Evolutionary conservation across 2,888 invertebrate genomes (phyloP).

Genomic region (Callyntrura sp.): DNA sequence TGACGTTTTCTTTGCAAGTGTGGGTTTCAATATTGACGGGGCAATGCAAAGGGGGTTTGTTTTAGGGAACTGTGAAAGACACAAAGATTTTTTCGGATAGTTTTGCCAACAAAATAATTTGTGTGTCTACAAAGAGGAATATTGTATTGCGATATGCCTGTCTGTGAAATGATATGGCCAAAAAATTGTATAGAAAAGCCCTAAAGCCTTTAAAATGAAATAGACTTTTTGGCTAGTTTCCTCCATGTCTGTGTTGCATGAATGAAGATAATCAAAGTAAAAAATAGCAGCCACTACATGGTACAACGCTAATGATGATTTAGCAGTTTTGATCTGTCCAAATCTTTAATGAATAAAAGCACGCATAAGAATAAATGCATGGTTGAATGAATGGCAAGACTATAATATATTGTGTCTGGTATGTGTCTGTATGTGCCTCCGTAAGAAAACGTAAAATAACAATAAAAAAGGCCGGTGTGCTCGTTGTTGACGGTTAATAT

Average conservation of each 20-base stretch:
- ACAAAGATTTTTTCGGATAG: too few relatives aligned
- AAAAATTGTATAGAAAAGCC: conserved; percentile 31
- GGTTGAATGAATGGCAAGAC: conserved; percentile 14
- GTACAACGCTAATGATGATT: conserved; percentile 67
- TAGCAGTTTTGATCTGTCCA: conserved; percentile 67
- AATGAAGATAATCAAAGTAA: conserved; percentile 31
- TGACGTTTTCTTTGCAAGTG: conserved; percentile 17
- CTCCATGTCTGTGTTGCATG: conserved; percentile 37
- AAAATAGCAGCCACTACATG: conserved; percentile 16
- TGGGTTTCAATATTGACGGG: too few relatives aligned
- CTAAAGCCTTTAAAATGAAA: conserved; percentile 42
- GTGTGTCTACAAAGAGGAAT: too few relatives aligned
- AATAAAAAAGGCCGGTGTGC: conserved; percentile 25
- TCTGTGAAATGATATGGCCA: too few relatives aligned
- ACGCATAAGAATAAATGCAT: conserved; percentile 40
- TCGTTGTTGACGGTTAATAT: conserved; percentile 15
- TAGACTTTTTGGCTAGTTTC: conserved; percentile 27
- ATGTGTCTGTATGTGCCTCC: too few relatives aligned
- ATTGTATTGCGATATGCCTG: too few relatives aligned
- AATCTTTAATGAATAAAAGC: conserved; percentile 61
- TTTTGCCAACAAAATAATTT: conserved; percentile 1
- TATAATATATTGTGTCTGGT: too few relatives aligned
- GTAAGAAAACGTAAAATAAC: too few relatives aligned
- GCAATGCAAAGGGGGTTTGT: neutral
- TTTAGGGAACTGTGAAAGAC: too few relatives aligned